phyloP scores from a whole-genome alignment of 2,797 vertebrate species.

The Nyctalus aviator region DNA sequence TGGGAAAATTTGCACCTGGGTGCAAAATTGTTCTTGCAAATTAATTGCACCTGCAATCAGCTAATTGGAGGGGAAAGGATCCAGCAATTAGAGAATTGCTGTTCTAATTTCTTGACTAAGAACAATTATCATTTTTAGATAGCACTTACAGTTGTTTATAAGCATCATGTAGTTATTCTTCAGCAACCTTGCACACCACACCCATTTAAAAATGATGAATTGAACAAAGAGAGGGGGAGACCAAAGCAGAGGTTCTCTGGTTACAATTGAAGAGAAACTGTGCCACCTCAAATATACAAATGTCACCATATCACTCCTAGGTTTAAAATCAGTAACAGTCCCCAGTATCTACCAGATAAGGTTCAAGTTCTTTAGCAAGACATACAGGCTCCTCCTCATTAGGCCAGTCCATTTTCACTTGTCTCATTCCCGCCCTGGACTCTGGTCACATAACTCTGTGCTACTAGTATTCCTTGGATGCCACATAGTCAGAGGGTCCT shows the following conservation, averaged over 20 bases:
- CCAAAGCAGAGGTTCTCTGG: neutral
- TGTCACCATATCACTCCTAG: neutral
- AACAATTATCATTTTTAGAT: constrained; percentile 23
- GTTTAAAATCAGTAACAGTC: neutral
- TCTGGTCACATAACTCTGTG: neutral
- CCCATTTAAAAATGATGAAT: neutral
- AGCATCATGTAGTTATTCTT: neutral
- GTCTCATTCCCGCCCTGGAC: neutral
- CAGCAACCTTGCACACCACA: neutral
- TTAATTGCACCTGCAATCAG: neutral
- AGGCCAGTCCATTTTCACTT: neutral
- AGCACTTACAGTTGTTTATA: neutral
- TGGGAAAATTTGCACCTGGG: constrained; percentile 26
- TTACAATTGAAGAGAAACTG: neutral
- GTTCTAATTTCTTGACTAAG: neutral
- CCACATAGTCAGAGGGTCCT: neutral
- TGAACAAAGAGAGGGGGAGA: neutral
- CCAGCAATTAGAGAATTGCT: constrained; percentile 18
- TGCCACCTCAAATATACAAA: neutral
- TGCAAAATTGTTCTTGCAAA: constrained; percentile 37
- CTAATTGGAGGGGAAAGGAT: constrained; percentile 38
- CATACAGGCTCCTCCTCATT: neutral
- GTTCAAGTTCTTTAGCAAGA: neutral
- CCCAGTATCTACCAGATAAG: neutral
- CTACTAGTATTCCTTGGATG: too few relatives aligned